Conservation (phyloP, 2,888 invertebrate genomes). For the Lasioglossum vierecki region DNA sequence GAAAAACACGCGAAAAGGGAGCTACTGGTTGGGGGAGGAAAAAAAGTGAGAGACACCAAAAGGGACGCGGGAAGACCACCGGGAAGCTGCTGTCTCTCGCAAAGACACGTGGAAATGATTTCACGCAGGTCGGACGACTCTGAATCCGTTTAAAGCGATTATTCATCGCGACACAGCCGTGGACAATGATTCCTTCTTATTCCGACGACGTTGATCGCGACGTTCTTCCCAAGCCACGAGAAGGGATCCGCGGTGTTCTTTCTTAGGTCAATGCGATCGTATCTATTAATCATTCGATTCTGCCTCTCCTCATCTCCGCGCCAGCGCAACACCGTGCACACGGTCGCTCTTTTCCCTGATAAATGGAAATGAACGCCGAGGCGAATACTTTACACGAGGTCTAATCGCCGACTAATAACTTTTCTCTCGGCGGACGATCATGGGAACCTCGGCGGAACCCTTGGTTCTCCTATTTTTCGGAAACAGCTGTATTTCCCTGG, state of each 20-base stretch:
- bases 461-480: slow-evolving; percentile 42
- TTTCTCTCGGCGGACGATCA: slow-evolving; percentile 56
- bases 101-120: slow-evolving; percentile 65
- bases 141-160: slow-evolving; percentile 54
- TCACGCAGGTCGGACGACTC: slow-evolving; percentile 34
- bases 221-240: slow-evolving; percentile 62
- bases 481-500: not conserved
- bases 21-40: not conserved
- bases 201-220: slow-evolving; percentile 21
- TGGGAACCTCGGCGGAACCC: slow-evolving; percentile 58
- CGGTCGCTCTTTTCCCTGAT: slow-evolving; percentile 70
- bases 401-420: slow-evolving; percentile 72
- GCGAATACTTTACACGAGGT: slow-evolving; percentile 66
- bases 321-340: slow-evolving; percentile 56
- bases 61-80: slow-evolving; percentile 56
- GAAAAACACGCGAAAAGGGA: slow-evolving; percentile 36
- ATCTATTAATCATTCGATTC: slow-evolving; percentile 74
- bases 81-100: slow-evolving; percentile 35
- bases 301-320: slow-evolving; percentile 38
- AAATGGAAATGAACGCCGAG: slow-evolving; percentile 70
- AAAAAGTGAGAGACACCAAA: slow-evolving; percentile 38
- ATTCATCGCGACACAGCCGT: slow-evolving; percentile 53
- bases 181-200: slow-evolving; percentile 59
- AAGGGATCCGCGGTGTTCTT: slow-evolving; percentile 42
- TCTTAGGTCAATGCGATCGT: slow-evolving; percentile 72